These are phyloP conservation scores for Dendrocincla tyrannina DNA, from an alignment of 2,797 vertebrate genomes.

Conservation along the genomic window DNA sequence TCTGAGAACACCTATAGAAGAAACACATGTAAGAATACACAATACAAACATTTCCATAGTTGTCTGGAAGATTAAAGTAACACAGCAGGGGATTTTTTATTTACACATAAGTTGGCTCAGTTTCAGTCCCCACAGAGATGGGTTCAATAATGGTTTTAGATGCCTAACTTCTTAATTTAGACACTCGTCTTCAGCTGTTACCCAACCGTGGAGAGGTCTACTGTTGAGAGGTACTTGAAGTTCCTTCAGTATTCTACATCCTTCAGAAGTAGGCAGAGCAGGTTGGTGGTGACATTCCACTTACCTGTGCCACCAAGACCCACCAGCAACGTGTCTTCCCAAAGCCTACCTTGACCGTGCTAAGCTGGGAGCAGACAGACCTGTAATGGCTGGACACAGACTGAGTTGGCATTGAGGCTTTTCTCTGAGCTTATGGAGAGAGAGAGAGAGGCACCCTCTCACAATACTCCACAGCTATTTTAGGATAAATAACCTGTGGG, in stretches of 20 bases:
- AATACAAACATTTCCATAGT: neutral
- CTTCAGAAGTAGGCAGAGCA: neutral
- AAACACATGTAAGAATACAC: neutral
- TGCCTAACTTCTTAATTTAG: neutral
- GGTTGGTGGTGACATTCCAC: neutral
- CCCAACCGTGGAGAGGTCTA: rapidly evolving
- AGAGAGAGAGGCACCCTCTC: neutral
- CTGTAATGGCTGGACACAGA: neutral
- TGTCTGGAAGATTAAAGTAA: neutral
- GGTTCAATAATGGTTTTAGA: neutral
- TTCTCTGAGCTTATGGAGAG: neutral
- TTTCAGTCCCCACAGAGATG: neutral
- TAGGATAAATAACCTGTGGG: neutral
- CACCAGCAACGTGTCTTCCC: neutral
- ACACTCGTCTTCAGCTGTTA: neutral
- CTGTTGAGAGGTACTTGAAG: neutral
- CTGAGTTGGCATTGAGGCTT: neutral
- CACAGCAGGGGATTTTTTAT: neutral
- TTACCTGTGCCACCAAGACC: neutral
- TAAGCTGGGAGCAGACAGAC: neutral
- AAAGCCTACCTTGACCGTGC: neutral
- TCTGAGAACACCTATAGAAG: neutral
- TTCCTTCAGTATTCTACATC: neutral
- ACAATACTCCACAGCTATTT: neutral
- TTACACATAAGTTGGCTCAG: neutral